These are phyloP conservation scores for Apamea monoglypha DNA, from an alignment of 2,888 invertebrate genomes.

Conservation along the genomic window DNA sequence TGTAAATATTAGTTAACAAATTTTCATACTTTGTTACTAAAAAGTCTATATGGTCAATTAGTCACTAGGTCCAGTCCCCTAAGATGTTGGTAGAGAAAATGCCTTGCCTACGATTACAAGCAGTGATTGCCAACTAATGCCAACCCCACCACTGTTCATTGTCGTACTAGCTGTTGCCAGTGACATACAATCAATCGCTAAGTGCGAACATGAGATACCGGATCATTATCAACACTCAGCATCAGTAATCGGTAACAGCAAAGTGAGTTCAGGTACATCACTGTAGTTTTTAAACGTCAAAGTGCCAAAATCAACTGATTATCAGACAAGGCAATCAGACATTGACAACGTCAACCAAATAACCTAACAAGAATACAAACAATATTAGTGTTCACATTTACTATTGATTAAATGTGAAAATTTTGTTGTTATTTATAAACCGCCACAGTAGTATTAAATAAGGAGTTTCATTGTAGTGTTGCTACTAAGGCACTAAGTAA, in stretches of 20 bases:
- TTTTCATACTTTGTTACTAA: not conserved
- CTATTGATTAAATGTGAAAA: not conserved
- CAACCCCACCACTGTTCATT: not conserved
- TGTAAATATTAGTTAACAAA: no score
- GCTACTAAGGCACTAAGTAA: not conserved
- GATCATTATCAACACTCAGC: not conserved
- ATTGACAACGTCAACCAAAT: not conserved
- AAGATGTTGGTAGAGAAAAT: not conserved
- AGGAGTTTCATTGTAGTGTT: not conserved
- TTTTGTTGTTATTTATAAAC: not conserved
- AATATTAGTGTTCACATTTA: not conserved
- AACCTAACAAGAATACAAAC: slow-evolving; percentile 25
- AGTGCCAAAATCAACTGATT: not conserved
- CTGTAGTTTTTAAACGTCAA: not conserved
- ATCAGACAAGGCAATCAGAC: not conserved
- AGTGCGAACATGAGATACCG: not conserved
- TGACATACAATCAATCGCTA: not conserved
- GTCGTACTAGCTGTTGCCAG: not conserved
- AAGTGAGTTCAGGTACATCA: not conserved
- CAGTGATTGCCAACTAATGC: not conserved
- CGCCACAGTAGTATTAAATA: not conserved
- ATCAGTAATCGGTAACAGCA: not conserved
- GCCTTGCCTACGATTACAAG: not conserved
- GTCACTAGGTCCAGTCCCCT: not conserved
- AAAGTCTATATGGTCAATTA: not conserved